Evolutionary conservation across 2,888 invertebrate species (phyloP), one percentile per base, ranked within the genome.

Genomic region (Sisyra terminalis): DNA sequence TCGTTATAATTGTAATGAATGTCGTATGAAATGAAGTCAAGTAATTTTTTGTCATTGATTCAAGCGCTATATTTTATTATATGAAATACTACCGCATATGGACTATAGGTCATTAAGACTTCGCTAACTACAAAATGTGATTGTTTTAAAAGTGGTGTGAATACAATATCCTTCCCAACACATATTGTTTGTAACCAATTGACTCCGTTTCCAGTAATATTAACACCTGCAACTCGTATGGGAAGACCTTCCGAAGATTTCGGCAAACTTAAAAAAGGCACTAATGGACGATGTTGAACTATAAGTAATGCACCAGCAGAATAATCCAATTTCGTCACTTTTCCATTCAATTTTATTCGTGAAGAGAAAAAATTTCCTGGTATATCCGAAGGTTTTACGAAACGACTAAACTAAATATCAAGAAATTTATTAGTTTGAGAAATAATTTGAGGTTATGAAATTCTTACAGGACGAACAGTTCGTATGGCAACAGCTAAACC

Each of bases 381-480:
- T 29, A 65, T 55, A 49, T 64, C 61, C 3, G 53, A 53, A 1
- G 65, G 61, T 35, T 50, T 54, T 43, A 54, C 56, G 50, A 64
- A 64, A 50, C 56, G 57, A 44, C 57, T 60, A 48, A 65, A 63
- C 64, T 64, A 49, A 43, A 51, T 54, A 40, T 18, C 37, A 43
- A 43, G 16, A n/a, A 13, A 34, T 40, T 17, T 39, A 32, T 24
- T 38, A 13, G 10, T 38, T n/a, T 2, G 2, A 38, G 10, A 7
- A 14, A 15, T 13, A 8, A 40, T 35, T 24, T n/a, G 29, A 29
- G 24, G 38, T 42, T 39, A 13, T 40, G 15, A 38, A 34, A 39
- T 46, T 63, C 66, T 59, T 60, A 71, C 71, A 18, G 71, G 71
- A 53, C 67, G 58, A 30, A 70, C 67, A 58, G 61, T 65, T 46